A percentile compares a stretch with the other conserved stretches of the same genome.
Evolutionary conservation across 2,113 vertebrate species (phyloP).

Genomic region (Lepus europaeus): DNA sequence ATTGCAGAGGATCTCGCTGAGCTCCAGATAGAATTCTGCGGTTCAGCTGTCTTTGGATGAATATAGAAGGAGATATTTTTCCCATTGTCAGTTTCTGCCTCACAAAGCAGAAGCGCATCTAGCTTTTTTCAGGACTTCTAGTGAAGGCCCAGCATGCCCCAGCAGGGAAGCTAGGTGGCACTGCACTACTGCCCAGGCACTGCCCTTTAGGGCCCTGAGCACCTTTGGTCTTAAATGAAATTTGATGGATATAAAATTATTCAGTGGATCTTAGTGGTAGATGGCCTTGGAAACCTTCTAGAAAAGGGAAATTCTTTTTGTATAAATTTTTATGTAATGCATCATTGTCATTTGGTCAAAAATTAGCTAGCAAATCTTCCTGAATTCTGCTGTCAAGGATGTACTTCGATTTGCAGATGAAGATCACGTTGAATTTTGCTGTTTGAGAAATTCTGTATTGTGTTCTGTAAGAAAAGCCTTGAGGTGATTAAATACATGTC

Average conservation of each 20-base stretch:
- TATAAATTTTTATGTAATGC: background rate
- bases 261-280: background rate
- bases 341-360: background rate
- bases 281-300: background rate
- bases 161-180: slow-evolving; percentile 86
- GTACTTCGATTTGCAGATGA: slow-evolving; percentile 15
- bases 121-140: background rate
- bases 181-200: slow-evolving; percentile 78
- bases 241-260: background rate
- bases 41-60: background rate
- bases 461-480: slow-evolving; percentile 8
- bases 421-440: background rate
- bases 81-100: background rate
- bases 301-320: slow-evolving; percentile 7
- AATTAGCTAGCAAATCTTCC: background rate
- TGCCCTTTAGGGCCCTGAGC: background rate
- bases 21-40: background rate
- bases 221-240: background rate
- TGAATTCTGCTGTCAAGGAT: background rate
- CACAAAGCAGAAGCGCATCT: background rate
- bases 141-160: background rate
- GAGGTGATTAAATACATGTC: background rate
- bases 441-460: slow-evolving; percentile 39
- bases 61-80: background rate
- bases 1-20: background rate